Conservation (phyloP, 2,888 invertebrate species). For the Mayetiola destructor region DNA sequence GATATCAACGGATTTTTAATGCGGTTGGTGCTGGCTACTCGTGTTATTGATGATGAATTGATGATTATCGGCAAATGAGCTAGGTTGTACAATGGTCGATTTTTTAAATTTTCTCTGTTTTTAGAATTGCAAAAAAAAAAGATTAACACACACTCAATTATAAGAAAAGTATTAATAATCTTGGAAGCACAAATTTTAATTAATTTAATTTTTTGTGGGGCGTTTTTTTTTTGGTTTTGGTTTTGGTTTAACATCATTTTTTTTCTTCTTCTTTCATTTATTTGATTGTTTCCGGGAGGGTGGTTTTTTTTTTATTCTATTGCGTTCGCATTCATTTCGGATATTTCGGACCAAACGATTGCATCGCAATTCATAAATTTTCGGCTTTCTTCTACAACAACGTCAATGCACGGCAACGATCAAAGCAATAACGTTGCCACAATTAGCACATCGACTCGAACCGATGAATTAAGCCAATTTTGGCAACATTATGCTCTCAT, state of each 20-base stretch:
- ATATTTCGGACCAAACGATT: too few species aligned
- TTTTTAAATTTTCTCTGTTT: slow-evolving; percentile 22
- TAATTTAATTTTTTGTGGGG: too few species aligned
- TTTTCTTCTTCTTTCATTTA: not conserved
- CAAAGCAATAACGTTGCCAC: too few species aligned
- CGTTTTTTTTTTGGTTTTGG: too few species aligned
- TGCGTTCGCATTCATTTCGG: too few species aligned
- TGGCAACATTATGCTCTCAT: too few species aligned
- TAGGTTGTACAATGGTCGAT: slow-evolving; percentile 22
- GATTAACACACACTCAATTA: slow-evolving; percentile 17
- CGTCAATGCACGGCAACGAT: too few species aligned
- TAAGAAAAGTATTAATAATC: not conserved
- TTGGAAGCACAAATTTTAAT: too few species aligned
- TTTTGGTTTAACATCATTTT: not conserved
- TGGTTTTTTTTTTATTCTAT: too few species aligned
- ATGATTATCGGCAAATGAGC: slow-evolving; percentile 23
- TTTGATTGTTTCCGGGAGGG: not conserved
- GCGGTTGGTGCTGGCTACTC: slow-evolving; percentile 15
- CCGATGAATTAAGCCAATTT: not conserved
- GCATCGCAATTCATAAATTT: too few species aligned
- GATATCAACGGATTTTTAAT: slow-evolving; percentile 2
- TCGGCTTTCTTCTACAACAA: too few species aligned
- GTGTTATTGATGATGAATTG: slow-evolving; percentile 19
- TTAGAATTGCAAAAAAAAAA: slow-evolving; percentile 13
- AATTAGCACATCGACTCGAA: too few species aligned